Evolutionary conservation across 1,140 invertebrate genomes (phyloP), one percentile per base, ranked within the genome.

Genomic region (Leptinotarsa undecemlineata): DNA sequence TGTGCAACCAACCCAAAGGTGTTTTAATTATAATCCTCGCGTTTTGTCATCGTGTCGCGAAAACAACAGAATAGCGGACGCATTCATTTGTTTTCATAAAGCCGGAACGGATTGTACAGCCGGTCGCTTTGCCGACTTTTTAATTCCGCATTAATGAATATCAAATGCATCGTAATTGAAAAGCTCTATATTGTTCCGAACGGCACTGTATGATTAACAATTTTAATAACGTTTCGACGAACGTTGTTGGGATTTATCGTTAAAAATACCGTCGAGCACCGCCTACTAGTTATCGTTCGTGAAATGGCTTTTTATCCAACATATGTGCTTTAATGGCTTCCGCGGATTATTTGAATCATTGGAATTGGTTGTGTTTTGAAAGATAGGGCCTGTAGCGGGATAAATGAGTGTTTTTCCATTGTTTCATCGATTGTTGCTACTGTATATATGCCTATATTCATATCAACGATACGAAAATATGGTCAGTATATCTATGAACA

Each of bases 1-100:
- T 42, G 33, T 42, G 33, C 51, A 57, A 57, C 51, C 17, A 57
- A 57, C 72, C 63, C 62, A 42, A 73, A 76, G 68, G 71, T 76
- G 74, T 76, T 76, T 76, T 76, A 76, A 76, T 76, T 76, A 76
- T 73, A 76, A 76, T 73, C 57, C 72, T 67, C 33, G 72, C 75
- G 51, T 73, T 57, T 64, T 48, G 66, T 69, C 68, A 73, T 76
- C 73, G 75, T 73, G 69, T 57, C 63, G 63, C 71, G 70, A 48
- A 72, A 63, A 68, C 70, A 69, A 57, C 33, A 42, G 68, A 76
- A 76, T 73, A 76, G 48, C 66, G 17, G 64, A 23, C 23, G 21
- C 67, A 68, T 76, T 76, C 75, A 76, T 76, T 76, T 76, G 71
- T 63, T 73, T 69, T 69, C 71, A 73, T 76, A 76, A 76, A 73